A percentile compares a stretch with the other conserved stretches of the same genome.
These are phyloP conservation scores for Drosophila aff. DNA, from an alignment of 1,140 invertebrate species.

Conservation along the genomic window DNA sequence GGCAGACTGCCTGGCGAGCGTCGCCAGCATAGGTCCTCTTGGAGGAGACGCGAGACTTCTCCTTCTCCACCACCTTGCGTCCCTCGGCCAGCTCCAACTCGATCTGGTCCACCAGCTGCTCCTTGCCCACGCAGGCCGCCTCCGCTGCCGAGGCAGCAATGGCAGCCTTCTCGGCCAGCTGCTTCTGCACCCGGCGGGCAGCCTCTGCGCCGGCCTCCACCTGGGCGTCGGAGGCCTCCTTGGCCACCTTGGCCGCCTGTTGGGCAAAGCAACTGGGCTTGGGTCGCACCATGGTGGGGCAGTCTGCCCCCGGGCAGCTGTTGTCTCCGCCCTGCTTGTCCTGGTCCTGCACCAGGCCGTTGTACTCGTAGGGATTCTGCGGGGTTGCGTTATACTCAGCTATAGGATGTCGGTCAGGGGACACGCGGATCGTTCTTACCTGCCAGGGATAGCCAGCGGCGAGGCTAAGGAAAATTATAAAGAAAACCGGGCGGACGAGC, in stretches of 20 bases:
- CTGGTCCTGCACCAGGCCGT: not conserved
- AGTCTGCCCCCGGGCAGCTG: not conserved
- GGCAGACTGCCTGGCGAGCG: too few species aligned
- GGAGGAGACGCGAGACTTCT: too few species aligned
- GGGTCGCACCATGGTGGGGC: not conserved
- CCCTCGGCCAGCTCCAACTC: conserved; percentile 88
- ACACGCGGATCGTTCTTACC: not conserved
- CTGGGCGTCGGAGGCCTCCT: conserved; percentile 86
- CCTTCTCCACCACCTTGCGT: conserved; percentile 88
- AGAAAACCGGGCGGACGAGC: not conserved
- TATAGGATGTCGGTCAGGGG: too few species aligned
- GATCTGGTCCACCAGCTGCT: conserved; percentile 87
- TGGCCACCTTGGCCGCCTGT: conserved; percentile 88
- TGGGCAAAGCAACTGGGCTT: conserved; percentile 86
- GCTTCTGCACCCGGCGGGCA: conserved; percentile 67
- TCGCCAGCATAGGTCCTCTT: too few species aligned
- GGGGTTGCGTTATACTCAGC: not conserved
- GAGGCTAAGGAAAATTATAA: not conserved
- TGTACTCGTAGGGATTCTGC: not conserved
- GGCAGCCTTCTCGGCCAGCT: conserved; percentile 87
- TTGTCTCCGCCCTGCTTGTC: not conserved
- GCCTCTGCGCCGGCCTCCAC: not conserved
- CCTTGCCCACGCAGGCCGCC: conserved; percentile 88
- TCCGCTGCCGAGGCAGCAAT: conserved; percentile 89
- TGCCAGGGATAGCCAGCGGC: not conserved